Base-by-base conservation (phyloP, 35 echinoderm and acorn worm genomes). In the Patiria miniata region DNA sequence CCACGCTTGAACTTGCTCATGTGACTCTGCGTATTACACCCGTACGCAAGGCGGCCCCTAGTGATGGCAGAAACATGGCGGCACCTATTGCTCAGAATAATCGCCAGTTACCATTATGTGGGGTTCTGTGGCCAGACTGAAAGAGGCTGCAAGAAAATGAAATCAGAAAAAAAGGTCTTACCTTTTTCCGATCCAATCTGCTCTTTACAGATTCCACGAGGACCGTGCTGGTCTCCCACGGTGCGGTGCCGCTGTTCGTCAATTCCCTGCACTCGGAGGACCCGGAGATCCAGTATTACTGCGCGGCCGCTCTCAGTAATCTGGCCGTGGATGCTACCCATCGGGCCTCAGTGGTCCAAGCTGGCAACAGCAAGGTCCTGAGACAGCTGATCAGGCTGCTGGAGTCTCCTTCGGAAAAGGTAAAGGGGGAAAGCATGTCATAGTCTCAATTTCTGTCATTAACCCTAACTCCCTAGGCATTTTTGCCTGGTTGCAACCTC, bases 221-320 rank as follows among this genome's bases (percentile, higher is more conserved):
- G 47, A 89, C 85, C 4, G 86, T 85, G 8, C 77, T 98, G 77
- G 95, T 98, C 14, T 60, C 56, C 0, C 78, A 78, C 17, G 92
- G 92, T 33, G 95, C 92, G 12, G 92, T 98, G 28, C 86, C 79
- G 30, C 80, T 93, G 9, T 98, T 98, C 65, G 81, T 98, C 0
- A 61, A 58, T 26, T 68, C 89, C 37, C 82, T 98, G 3, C 81
- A 87, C 19, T 94, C 92, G 1, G 26, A 85, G 2, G 95, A 98
- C 81, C 87, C 89, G 0, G 95, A 98, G 68, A 90, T 98, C 29
- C 92, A 94, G 77, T 98, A 98, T 59, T 98, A 98, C 92, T 94
- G 92, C 61, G 89, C 95, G 32, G 95, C 95, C 39, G 95, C 95
- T 22, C 77, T 98, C 18, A 91, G 89, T 83, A 98, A 98, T 83